Conservation (phyloP, 2,113 vertebrate species). For the Leptobrachium ailaonicum region DNA sequence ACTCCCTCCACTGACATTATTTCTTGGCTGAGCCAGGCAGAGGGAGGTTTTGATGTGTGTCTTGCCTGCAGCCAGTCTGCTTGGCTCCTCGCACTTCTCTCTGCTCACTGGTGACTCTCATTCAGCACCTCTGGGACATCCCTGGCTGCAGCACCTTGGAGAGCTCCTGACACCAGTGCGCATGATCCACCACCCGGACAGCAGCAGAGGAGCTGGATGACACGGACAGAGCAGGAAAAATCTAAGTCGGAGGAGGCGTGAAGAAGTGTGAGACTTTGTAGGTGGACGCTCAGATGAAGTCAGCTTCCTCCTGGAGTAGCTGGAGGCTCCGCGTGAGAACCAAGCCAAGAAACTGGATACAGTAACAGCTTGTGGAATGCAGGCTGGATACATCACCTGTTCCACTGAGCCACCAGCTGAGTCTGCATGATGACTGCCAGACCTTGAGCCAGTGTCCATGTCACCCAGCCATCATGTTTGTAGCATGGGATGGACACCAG, state of each 20-base stretch:
- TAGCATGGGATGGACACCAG: conserved; percentile 60
- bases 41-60: too few relatives aligned
- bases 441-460: not conserved
- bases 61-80: not conserved
- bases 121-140: conserved; percentile 17
- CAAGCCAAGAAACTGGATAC: not conserved
- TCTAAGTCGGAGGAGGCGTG: not conserved
- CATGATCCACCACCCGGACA: conserved; percentile 57
- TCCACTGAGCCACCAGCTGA: not conserved
- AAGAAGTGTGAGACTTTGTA: conserved; percentile 1
- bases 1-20: too few relatives aligned
- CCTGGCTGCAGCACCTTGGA: not conserved
- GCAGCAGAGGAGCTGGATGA: not conserved
- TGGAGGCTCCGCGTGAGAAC: too few relatives aligned
- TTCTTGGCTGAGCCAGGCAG: too few relatives aligned
- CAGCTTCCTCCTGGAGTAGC: too few relatives aligned
- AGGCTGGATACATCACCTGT: not conserved
- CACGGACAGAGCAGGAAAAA: not conserved
- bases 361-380: not conserved
- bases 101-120: not conserved
- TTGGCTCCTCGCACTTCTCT: not conserved
- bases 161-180: conserved; percentile 36
- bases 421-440: not conserved
- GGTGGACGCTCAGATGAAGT: not conserved
- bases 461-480: not conserved